A percentile compares a stretch with the other conserved stretches of the same genome.
These are phyloP conservation scores for Phyllopteryx taeniolatus DNA, from an alignment of 2,113 vertebrate genomes.

Conservation along the genomic window DNA sequence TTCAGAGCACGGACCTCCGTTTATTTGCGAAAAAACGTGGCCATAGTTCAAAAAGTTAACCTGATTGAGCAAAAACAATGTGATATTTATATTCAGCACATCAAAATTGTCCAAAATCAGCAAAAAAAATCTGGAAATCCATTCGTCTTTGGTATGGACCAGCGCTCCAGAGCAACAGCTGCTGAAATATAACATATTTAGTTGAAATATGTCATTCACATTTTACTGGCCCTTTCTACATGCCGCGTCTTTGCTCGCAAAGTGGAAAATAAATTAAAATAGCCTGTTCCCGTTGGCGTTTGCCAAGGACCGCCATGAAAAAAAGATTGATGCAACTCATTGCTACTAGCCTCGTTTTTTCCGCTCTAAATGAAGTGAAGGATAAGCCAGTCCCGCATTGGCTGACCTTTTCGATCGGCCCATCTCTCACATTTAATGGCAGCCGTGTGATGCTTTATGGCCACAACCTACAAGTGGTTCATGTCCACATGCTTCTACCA, in stretches of 20 bases:
- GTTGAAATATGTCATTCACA: not conserved
- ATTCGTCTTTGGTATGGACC: too few relatives aligned
- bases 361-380: slow-evolving; percentile 68
- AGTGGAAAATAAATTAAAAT: slow-evolving; percentile 36
- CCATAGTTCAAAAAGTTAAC: too few relatives aligned
- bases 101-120: too few relatives aligned
- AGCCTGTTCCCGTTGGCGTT: slow-evolving; percentile 24
- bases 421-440: slow-evolving; percentile 65
- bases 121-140: too few relatives aligned
- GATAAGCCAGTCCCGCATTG: slow-evolving; percentile 66
- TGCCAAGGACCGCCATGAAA: slow-evolving; percentile 50
- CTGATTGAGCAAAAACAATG: too few relatives aligned
- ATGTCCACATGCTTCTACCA: slow-evolving; percentile 56
- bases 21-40: too few relatives aligned
- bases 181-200: not conserved
- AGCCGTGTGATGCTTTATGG: slow-evolving; percentile 59
- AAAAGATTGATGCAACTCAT: slow-evolving; percentile 52
- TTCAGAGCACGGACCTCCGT: too few relatives aligned
- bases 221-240: not conserved
- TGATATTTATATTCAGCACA: too few relatives aligned
- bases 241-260: not conserved
- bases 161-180: not conserved
- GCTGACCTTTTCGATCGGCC: slow-evolving; percentile 67
- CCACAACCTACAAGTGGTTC: slow-evolving; percentile 60
- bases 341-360: slow-evolving; percentile 55